Percentiles rank a stretch among this genome's conserved stretches.
These are phyloP conservation scores for Ageneiosus marmoratus DNA, from an alignment of 2,113 vertebrate genomes.

Conservation along the genomic window DNA sequence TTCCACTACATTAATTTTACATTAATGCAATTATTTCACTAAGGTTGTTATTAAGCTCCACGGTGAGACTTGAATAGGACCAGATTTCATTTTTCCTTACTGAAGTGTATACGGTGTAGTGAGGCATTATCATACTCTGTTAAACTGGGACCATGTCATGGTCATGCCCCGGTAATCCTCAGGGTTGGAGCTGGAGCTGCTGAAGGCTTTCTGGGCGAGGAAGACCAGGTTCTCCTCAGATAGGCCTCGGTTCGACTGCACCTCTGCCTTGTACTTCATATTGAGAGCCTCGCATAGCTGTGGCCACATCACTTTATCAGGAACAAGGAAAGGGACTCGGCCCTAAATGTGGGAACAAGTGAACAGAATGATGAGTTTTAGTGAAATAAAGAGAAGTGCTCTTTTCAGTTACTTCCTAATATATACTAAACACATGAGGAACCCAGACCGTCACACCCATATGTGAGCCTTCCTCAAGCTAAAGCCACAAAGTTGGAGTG, in stretches of 20 bases:
- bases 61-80: not conserved
- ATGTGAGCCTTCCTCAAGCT: not conserved
- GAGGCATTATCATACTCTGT: conserved; percentile 77
- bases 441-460: not conserved
- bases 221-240: conserved; percentile 94
- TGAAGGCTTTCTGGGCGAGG: conserved; percentile 93
- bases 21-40: not conserved
- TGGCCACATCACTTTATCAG: conserved; percentile 90
- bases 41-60: not conserved
- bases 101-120: not conserved
- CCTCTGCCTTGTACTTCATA: conserved; percentile 96
- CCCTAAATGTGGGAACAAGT: conserved; percentile 69
- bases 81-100: not conserved
- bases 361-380: not conserved
- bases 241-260: conserved; percentile 90
- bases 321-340: conserved; percentile 91
- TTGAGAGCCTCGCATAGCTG: conserved; percentile 94
- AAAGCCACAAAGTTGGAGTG: not conserved
- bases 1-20: not conserved
- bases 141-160: conserved; percentile 97
- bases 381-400: not conserved
- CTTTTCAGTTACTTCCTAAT: not conserved
- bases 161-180: conserved; percentile 90
- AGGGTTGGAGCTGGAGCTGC: conserved; percentile 82
- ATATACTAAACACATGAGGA: not conserved